Percentiles rank a stretch among this genome's conserved stretches.
These are phyloP conservation scores for Typhlichthys subterraneus DNA, from an alignment of 2,797 vertebrate species.

Conservation along the genomic window DNA sequence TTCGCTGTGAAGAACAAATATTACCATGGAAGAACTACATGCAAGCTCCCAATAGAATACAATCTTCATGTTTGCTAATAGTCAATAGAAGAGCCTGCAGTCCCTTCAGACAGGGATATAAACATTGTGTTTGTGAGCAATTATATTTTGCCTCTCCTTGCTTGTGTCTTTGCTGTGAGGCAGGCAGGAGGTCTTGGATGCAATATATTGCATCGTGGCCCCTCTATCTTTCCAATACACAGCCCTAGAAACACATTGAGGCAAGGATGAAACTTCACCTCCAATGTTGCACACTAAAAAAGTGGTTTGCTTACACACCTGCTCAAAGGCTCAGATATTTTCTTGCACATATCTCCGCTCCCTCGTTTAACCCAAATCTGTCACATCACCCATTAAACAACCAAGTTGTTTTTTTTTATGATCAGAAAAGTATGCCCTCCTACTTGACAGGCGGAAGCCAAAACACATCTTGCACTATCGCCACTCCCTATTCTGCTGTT, in stretches of 20 bases:
- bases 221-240: too few relatives aligned
- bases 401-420: conserved; percentile 24
- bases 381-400: conserved; percentile 39
- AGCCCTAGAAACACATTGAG: too few relatives aligned
- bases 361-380: conserved; percentile 51
- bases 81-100: neutral
- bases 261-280: too few relatives aligned
- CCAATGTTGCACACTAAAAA: conserved; percentile 15
- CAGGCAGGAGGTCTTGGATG: too few relatives aligned
- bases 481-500: conserved; percentile 6
- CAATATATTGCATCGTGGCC: too few relatives aligned
- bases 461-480: neutral
- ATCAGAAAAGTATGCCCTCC: conserved; percentile 10
- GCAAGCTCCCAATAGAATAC: neutral
- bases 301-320: conserved; percentile 21
- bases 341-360: conserved; percentile 21
- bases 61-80: neutral
- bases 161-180: too few relatives aligned
- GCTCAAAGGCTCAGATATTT: conserved; percentile 32
- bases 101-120: too few relatives aligned
- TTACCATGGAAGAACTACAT: too few relatives aligned
- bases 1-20: too few relatives aligned
- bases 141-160: too few relatives aligned
- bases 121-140: too few relatives aligned
- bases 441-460: conserved; percentile 21